Evolutionary conservation across 2,113 vertebrate species (phyloP).

Genomic region (Sigmodon hispidus): DNA sequence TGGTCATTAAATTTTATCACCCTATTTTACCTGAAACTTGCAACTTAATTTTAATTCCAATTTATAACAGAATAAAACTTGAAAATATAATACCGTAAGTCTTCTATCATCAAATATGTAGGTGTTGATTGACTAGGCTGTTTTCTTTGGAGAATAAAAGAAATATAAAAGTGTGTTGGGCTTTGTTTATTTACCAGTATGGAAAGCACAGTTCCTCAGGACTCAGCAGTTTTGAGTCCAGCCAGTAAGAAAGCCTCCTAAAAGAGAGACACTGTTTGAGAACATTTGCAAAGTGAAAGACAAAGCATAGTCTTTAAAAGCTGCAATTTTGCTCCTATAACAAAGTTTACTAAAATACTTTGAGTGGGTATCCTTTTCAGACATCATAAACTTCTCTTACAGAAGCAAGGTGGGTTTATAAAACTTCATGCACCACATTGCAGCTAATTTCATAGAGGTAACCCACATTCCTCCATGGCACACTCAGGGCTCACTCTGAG

Average conservation of each 20-base stretch:
- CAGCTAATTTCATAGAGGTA: not conserved
- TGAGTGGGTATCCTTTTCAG: slow-evolving; percentile 6
- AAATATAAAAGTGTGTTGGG: slow-evolving; percentile 20
- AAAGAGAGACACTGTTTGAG: slow-evolving; percentile 22
- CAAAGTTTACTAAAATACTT: slow-evolving; percentile 25
- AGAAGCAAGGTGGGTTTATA: not conserved
- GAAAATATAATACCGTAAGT: slow-evolving; percentile 67
- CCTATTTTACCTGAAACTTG: slow-evolving; percentile 78
- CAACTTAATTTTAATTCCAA: slow-evolving; percentile 81
- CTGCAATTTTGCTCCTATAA: slow-evolving; percentile 15
- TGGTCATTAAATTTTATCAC: slow-evolving; percentile 79
- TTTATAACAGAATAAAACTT: slow-evolving; percentile 77
- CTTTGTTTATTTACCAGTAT: slow-evolving; percentile 59
- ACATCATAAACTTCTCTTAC: slow-evolving; percentile 3
- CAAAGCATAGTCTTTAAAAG: slow-evolving; percentile 45
- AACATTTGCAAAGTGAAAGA: slow-evolving; percentile 45
- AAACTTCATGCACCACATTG: not conserved
- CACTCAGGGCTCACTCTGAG: not conserved
- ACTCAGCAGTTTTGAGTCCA: slow-evolving; percentile 19
- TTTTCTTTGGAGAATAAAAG: slow-evolving; percentile 71
- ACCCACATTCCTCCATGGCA: not conserved
- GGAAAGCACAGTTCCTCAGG: slow-evolving; percentile 28
- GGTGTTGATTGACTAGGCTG: slow-evolving; percentile 53
- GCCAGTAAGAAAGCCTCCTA: slow-evolving; percentile 3
- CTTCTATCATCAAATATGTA: slow-evolving; percentile 42